phyloP scores from a whole-genome alignment of 2,113 vertebrate species.

The Melospiza melodia region DNA sequence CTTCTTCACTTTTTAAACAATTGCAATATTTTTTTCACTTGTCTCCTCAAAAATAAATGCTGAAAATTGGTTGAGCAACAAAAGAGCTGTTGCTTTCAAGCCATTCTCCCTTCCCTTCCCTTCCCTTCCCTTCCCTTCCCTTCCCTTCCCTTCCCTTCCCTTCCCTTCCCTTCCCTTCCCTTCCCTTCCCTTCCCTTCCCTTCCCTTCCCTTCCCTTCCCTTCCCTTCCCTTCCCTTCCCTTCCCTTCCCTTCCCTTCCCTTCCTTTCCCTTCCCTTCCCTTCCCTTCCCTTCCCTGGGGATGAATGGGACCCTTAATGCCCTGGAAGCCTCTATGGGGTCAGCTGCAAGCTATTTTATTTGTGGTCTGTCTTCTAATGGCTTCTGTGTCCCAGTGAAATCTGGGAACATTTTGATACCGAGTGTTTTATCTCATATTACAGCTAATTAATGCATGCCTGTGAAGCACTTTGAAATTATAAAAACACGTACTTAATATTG shows the following conservation, averaged over 20 bases:
- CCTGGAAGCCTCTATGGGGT: fast-evolving
- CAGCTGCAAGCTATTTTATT: background rate
- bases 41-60: background rate
- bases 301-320: background rate
- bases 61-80: background rate
- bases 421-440: background rate
- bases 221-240: background rate
- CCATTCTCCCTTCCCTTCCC: background rate
- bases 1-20: background rate
- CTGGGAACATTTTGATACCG: background rate
- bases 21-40: background rate
- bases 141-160: background rate
- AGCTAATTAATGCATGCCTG: background rate
- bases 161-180: background rate
- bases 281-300: background rate
- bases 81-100: background rate
- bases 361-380: background rate
- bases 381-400: background rate
- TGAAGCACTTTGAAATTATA: background rate
- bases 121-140: too few relatives aligned
- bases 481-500: background rate
- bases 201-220: background rate
- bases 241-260: too few relatives aligned
- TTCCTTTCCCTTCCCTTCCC: background rate
- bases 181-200: background rate